phyloP scores from a whole-genome alignment of 53 echinoderm and acorn worm species.

The Pentamera pediparva region DNA sequence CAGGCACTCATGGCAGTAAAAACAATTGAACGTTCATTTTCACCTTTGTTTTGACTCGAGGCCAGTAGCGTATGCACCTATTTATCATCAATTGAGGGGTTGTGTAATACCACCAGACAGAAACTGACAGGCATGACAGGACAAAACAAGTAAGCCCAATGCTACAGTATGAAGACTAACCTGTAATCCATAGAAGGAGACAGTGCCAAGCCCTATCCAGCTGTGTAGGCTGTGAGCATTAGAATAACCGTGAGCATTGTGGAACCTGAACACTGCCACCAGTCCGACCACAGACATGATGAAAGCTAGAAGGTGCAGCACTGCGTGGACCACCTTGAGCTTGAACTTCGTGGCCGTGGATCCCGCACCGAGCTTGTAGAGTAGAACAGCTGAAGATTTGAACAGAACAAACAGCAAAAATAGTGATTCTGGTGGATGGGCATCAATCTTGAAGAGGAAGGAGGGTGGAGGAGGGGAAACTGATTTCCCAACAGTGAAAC shows the following conservation, averaged over 20 bases:
- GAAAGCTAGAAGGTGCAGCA: constrained; percentile 53
- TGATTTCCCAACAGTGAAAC: too few species aligned
- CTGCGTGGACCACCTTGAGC: constrained; percentile 59
- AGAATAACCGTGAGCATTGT: constrained; percentile 44
- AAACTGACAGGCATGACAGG: too few species aligned
- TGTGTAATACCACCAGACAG: too few species aligned
- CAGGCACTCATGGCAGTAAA: too few species aligned
- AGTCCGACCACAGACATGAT: constrained; percentile 57
- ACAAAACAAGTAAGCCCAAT: too few species aligned
- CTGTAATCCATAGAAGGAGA: constrained; percentile 67
- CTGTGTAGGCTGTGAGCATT: constrained; percentile 88
- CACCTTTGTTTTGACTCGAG: too few species aligned
- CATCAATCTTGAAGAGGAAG: not conserved
- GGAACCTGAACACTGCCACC: constrained; percentile 70
- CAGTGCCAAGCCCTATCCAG: constrained; percentile 76
- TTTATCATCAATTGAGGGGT: too few species aligned
- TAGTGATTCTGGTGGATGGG: not conserved
- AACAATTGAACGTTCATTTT: too few species aligned
- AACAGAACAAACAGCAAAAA: too few species aligned
- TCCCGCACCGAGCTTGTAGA: constrained; percentile 64
- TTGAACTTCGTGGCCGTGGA: constrained; percentile 41
- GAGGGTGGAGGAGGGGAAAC: not conserved
- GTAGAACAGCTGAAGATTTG: constrained; percentile 69
- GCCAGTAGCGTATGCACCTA: too few species aligned
- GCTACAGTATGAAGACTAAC: too few species aligned